Evolutionary conservation across 2,797 vertebrate genomes (phyloP).

Genomic region (Scyliorhinus canicula): DNA sequence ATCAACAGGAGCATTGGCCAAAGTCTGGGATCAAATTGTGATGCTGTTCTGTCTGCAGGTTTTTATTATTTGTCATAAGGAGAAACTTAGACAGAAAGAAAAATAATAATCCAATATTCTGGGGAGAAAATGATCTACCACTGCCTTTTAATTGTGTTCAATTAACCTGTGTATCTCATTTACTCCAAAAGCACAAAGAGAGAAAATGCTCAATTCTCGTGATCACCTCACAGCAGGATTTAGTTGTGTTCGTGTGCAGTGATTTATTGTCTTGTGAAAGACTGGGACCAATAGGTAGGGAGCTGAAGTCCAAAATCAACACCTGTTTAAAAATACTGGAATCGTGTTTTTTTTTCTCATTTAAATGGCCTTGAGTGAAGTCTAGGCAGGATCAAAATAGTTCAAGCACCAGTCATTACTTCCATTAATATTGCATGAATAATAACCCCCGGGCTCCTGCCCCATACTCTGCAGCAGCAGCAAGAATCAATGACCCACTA

Average conservation of each 20-base stretch:
- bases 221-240: not conserved
- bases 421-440: not conserved
- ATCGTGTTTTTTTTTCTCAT: not conserved
- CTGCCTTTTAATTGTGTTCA: not conserved
- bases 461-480: not conserved
- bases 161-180: not conserved
- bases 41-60: too few relatives aligned
- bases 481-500: slow-evolving; percentile 93
- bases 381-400: not conserved
- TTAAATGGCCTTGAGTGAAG: not conserved
- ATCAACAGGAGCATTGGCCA: not conserved
- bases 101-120: not conserved
- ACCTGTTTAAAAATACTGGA: slow-evolving; percentile 11
- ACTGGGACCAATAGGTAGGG: not conserved
- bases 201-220: not conserved
- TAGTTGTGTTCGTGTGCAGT: not conserved
- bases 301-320: not conserved
- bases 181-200: not conserved
- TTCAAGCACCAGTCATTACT: not conserved
- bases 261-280: not conserved
- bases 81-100: not conserved
- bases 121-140: not conserved
- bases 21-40: too few relatives aligned
- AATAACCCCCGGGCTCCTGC: not conserved
- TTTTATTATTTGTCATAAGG: not conserved